These are phyloP conservation scores for Tetranychus cinnabarinus DNA, from an alignment of 1,140 invertebrate genomes.

Conservation along the genomic window DNA sequence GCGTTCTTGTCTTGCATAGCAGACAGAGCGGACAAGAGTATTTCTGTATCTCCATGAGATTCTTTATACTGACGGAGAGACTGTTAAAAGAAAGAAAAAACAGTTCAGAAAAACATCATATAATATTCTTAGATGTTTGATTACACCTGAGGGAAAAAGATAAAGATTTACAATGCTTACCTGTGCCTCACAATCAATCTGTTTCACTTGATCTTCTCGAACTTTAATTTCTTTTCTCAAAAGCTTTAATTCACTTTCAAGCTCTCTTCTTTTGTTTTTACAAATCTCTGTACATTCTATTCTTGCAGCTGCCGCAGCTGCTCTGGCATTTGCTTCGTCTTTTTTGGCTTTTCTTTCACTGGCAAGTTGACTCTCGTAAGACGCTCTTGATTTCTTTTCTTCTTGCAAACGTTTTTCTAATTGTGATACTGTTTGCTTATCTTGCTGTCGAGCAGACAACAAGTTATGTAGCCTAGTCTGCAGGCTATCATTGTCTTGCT, in stretches of 20 bases:
- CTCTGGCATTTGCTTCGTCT: slow-evolving; percentile 34
- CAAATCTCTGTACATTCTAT: slow-evolving; percentile 49
- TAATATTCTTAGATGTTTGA: neutral
- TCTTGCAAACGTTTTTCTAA: slow-evolving; percentile 59
- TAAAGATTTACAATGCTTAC: neutral
- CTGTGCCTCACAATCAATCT: slow-evolving; percentile 21
- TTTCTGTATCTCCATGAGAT: slow-evolving; percentile 45
- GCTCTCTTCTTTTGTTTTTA: slow-evolving; percentile 41
- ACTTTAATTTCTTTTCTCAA: slow-evolving; percentile 44
- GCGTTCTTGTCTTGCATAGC: slow-evolving; percentile 63
- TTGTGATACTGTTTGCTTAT: slow-evolving; percentile 45
- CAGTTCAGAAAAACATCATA: neutral
- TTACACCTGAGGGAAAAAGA: neutral
- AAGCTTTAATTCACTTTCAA: slow-evolving; percentile 50
- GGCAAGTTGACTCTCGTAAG: slow-evolving; percentile 47
- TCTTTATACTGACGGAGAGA: slow-evolving; percentile 36
- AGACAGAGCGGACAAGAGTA: slow-evolving; percentile 49
- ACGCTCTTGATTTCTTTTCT: slow-evolving; percentile 41
- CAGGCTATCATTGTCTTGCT: slow-evolving; percentile 55
- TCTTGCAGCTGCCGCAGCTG: slow-evolving; percentile 19
- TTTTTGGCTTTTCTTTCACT: slow-evolving; percentile 46
- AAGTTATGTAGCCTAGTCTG: slow-evolving; percentile 49
- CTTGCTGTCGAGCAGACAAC: slow-evolving; percentile 40
- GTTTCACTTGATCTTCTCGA: slow-evolving; percentile 38
- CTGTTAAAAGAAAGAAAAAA: slow-evolving; percentile 17